A percentile compares a stretch with the other conserved stretches of the same genome.
Conservation (phyloP, 2,888 invertebrate species). For the Diarsia dahlii region DNA sequence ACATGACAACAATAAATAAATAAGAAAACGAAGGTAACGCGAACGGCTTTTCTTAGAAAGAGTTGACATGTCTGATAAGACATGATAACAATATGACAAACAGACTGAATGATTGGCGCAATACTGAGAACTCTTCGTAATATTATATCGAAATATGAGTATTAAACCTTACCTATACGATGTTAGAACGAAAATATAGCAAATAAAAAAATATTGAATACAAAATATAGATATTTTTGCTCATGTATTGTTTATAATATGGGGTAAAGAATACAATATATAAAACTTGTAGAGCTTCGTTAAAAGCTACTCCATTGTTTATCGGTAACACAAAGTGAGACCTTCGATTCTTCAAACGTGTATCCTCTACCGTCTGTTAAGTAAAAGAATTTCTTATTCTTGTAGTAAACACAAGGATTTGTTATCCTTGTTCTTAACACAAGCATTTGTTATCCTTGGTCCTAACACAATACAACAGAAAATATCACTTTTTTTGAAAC, state of each 20-base stretch:
- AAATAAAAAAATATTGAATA: background rate
- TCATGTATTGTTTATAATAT: background rate
- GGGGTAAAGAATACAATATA: background rate
- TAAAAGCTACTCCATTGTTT: background rate
- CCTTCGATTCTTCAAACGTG: constrained; percentile 1
- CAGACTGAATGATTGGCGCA: constrained; percentile 20
- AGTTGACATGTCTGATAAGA: background rate
- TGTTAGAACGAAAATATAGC: background rate
- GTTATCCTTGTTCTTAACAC: too few species aligned
- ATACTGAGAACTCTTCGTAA: background rate
- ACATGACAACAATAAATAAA: background rate
- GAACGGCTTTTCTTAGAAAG: background rate
- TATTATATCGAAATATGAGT: background rate
- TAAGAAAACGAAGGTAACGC: background rate
- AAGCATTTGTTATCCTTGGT: background rate
- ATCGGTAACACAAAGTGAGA: background rate
- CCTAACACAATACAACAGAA: background rate
- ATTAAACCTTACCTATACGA: constrained; percentile 4
- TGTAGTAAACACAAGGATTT: too few species aligned
- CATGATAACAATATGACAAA: constrained; percentile 10
- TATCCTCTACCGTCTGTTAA: too few species aligned
- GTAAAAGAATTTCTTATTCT: too few species aligned
- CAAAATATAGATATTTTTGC: background rate
- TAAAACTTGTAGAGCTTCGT: background rate
- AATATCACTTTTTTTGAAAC: background rate